Evolutionary conservation across 1,140 invertebrate genomes (phyloP).

Genomic region (Manduca sexta): DNA sequence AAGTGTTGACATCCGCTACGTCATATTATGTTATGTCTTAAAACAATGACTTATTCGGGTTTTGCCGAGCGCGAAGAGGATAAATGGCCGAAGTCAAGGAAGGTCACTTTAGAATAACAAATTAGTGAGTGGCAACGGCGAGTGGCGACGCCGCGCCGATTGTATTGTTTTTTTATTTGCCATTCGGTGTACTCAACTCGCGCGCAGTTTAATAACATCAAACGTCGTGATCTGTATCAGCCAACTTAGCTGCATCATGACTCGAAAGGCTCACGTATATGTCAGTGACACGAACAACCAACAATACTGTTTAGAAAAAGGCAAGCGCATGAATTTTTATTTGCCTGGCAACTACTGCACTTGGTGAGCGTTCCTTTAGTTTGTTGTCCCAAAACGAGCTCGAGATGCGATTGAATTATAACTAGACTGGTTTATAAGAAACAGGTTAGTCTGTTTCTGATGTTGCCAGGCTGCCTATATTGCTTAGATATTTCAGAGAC

Average conservation of each 20-base stretch:
- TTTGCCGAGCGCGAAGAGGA: constrained; percentile 15
- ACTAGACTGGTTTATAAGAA: constrained; percentile 40
- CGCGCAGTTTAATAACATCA: constrained; percentile 21
- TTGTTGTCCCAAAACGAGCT: constrained; percentile 21
- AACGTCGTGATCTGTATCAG: constrained; percentile 12
- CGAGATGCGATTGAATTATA: constrained; percentile 32
- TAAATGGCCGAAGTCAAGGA: constrained; percentile 40
- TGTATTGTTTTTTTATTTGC: constrained; percentile 23
- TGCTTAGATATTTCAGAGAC: neutral
- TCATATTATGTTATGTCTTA: constrained; percentile 14
- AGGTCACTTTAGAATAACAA: constrained; percentile 49
- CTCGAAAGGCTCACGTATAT: neutral
- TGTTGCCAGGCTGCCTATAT: neutral
- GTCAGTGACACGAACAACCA: neutral
- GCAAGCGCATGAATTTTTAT: constrained; percentile 8
- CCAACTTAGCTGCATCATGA: neutral
- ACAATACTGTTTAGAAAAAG: constrained; percentile 3
- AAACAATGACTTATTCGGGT: constrained; percentile 14
- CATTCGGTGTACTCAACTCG: constrained; percentile 14
- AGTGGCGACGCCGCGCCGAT: constrained; percentile 16
- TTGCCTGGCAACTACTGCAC: constrained; percentile 34
- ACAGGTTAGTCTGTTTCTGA: constrained; percentile 21
- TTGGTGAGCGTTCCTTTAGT: constrained; percentile 22
- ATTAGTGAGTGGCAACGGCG: constrained; percentile 25
- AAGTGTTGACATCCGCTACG: neutral